Conservation (phyloP, 2,797 vertebrate genomes). For the Argentina silus region DNA sequence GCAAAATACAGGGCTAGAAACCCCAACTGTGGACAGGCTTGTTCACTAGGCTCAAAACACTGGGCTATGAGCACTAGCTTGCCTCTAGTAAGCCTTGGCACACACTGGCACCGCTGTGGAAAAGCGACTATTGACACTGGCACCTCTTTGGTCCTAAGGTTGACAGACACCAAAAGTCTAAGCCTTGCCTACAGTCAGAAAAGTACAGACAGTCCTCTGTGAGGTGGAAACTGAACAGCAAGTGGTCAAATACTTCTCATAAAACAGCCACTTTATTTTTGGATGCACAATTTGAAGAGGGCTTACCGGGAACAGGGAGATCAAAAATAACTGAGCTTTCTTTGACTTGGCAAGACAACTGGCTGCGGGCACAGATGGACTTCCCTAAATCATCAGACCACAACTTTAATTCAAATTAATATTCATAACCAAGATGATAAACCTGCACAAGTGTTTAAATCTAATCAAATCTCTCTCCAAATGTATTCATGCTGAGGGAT, state of each 20-base stretch:
- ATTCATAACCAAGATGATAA: not conserved
- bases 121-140: no score
- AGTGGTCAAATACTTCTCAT: slow-evolving; percentile 20
- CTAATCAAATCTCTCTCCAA: slow-evolving; percentile 12
- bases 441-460: not conserved
- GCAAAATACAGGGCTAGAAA: no score
- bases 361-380: slow-evolving; percentile 13
- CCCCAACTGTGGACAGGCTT: no score
- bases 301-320: slow-evolving; percentile 6
- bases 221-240: slow-evolving; percentile 22
- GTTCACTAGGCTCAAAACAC: no score
- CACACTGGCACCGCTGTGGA: no score
- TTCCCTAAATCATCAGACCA: not conserved
- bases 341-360: slow-evolving; percentile 34
- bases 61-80: no score
- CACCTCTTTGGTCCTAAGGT: no score
- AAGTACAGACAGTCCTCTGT: not conserved
- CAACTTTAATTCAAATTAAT: not conserved
- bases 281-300: slow-evolving; percentile 25
- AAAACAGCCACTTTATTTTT: slow-evolving; percentile 40
- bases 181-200: no score
- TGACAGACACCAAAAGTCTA: no score
- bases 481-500: not conserved
- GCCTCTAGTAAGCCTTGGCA: no score
- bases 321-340: slow-evolving; percentile 50